Evolutionary conservation across 92 coral and sea anemone genomes (phyloP), one percentile per base, ranked within the genome.

Genomic region (Heliopora coerulea): DNA sequence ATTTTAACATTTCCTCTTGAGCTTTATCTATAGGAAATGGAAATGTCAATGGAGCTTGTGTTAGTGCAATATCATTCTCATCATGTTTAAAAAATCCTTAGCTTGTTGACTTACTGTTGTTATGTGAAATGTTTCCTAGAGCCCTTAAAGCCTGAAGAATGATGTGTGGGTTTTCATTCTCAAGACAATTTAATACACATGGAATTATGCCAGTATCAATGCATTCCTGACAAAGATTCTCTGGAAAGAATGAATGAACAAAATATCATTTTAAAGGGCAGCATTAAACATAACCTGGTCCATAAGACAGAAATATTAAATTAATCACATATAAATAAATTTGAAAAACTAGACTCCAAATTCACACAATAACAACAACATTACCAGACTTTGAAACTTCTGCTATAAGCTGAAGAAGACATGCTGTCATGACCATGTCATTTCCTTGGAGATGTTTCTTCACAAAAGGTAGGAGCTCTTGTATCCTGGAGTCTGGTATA

Each of bases 71-170:
- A n/a, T n/a, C n/a, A n/a, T n/a, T n/a, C n/a, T n/a, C n/a, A n/a
- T n/a, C n/a, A n/a, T n/a, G 40, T 27, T 44, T 21, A 31, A 66
- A 1, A 3, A 21, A 17, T 10, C 34, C 62, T 66, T 77, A 31
- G 70, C 78, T 7, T 68, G 3, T 29, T 30, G 1, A 74, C 91
- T 40, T 48, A 89, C 96, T 88, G 84, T 87, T 89, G 34, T 89
- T 85, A 68, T 65, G 82, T 37, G 91, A 82, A 69, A 89, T 89
- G 65, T 89, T 89, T 23, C 96, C 96, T 62, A 89, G 74, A 31
- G 91, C 91, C 31, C 96, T 75, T 54, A 89, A 76, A 2, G 89
- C 73, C 64, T 89, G 96, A 37, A 87, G 83, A 29, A 87, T 82
- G 63, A 89, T 41, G 52, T 62, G 65, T 12, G 85, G 81, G 56